Conservation (phyloP, 1,140 invertebrate genomes). For the Heliconius himera region DNA sequence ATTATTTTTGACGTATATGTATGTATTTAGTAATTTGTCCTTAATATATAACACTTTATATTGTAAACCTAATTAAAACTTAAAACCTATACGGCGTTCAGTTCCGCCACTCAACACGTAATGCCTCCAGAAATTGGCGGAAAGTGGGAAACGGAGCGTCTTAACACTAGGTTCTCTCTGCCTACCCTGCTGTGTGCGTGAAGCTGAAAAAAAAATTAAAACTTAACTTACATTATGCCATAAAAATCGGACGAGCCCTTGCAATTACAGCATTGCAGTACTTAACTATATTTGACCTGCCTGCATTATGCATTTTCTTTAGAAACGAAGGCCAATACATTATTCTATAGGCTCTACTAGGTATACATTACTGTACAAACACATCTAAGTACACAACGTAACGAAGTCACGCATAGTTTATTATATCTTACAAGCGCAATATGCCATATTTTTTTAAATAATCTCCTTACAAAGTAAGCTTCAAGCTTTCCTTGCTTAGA, state of each 20-base stretch:
- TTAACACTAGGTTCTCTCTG: too few species aligned
- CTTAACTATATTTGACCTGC: neutral
- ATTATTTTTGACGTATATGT: neutral
- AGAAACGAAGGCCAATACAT: neutral
- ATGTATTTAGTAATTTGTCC: neutral
- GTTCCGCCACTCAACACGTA: too few species aligned
- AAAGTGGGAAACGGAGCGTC: too few species aligned
- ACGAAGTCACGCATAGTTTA: neutral
- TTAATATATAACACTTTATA: too few species aligned
- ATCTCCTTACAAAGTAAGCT: neutral
- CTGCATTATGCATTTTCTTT: constrained; percentile 12
- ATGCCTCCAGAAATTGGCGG: too few species aligned
- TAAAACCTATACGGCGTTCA: too few species aligned
- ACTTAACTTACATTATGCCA: neutral
- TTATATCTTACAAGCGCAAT: neutral
- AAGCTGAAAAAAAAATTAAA: neutral
- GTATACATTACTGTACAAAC: neutral
- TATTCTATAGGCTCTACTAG: neutral
- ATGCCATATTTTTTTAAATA: neutral
- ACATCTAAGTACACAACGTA: neutral
- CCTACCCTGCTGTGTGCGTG: too few species aligned
- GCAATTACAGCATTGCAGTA: constrained; percentile 4
- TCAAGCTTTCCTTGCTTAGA: too few species aligned
- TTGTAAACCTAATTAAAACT: too few species aligned
- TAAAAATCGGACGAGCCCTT: neutral